Conservation (phyloP, 2,797 vertebrate genomes). For the Megaceryle alcyon region DNA sequence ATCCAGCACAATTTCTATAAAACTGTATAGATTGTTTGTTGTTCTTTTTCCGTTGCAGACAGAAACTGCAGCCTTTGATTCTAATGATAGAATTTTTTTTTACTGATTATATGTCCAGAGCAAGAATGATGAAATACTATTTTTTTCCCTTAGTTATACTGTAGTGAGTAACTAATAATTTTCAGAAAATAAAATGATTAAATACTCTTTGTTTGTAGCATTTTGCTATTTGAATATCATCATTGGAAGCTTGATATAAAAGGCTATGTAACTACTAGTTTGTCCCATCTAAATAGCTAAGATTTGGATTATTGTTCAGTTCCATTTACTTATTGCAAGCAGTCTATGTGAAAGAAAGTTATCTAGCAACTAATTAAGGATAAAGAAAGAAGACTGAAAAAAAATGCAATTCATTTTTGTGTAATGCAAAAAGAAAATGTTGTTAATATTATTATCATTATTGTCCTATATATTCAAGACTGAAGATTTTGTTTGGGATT, state of each 20-base stretch:
- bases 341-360: not conserved
- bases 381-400: not conserved
- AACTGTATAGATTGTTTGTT: not conserved
- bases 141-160: not conserved
- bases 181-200: not conserved
- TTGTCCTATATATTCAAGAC: not conserved
- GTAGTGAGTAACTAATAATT: not conserved
- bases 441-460: not conserved
- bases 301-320: not conserved
- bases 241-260: not conserved
- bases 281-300: not conserved
- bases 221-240: not conserved
- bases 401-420: not conserved
- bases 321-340: not conserved
- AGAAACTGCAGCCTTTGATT: not conserved
- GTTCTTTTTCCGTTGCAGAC: not conserved
- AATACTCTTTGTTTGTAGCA: not conserved
- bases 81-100: not conserved
- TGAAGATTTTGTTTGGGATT: fast-evolving
- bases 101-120: not conserved
- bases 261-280: not conserved
- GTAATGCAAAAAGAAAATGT: not conserved
- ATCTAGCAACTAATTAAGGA: not conserved
- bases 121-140: not conserved
- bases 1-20: not conserved